Base-by-base conservation (phyloP, 2,888 invertebrate genomes). In the Calliphora vomitoria region DNA sequence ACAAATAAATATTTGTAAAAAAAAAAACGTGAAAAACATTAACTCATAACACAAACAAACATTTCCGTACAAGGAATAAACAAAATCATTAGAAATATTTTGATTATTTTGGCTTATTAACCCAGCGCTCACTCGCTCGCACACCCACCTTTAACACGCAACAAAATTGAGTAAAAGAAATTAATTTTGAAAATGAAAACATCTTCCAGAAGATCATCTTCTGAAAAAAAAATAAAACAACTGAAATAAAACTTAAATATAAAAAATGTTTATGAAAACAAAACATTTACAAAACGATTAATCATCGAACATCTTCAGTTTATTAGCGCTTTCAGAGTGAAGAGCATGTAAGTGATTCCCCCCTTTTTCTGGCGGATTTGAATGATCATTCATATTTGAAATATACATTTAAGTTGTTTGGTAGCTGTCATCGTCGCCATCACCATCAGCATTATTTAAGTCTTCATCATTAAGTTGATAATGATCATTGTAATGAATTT, bases 241-340 rank as follows among this genome's bases (percentile, higher is more conserved):
- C 50, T 15, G 20, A 53, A 62, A 55, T 35, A 79, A 68, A 13
- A 20, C 0, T 25, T 15, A n/a, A n/a, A n/a, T n/a, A 66, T 20
- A 66, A 53, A 60, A 64, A 50, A 85, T 90, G 91, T 92, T 92
- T 92, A 92, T 92, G 91, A 91, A 91, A 92, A 91, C 89, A 91
- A 92, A 83, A 92, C 92, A 91, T 92, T 92, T 91, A 90, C 90
- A 88, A 81, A 89, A 85, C 91, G 89, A 92, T 92, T 91, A 91
- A 92, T 92, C 92, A 92, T 92, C 89, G 86, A 83, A 89, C 89
- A 74, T 86, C 50, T 86, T 71, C 38, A 71, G 50, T 62, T 18
- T 83, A 74, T 78, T 80, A 80, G 53, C 44, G 62, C 55, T 62
- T 80, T 25, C 44, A 25, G 20, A 62, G 58, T 75, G 62, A 68